A percentile compares a stretch with the other conserved stretches of the same genome.
Conservation (phyloP, 2,113 vertebrate species). For the Platichthys flesus region DNA sequence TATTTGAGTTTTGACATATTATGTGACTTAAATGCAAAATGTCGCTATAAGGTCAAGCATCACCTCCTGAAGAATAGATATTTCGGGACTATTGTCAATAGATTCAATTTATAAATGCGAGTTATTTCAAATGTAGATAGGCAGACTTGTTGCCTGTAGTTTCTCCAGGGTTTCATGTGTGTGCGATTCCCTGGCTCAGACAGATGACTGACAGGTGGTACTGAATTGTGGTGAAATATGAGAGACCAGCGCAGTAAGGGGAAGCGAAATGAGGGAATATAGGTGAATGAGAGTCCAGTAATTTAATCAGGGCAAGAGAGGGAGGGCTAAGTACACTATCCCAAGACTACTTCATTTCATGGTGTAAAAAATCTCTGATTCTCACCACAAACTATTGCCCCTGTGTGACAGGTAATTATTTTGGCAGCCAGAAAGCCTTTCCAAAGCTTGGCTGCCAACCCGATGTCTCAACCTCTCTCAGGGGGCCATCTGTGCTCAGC, state of each 20-base stretch:
- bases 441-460: constrained; percentile 46
- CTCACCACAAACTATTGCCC: constrained; percentile 55
- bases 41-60: too few relatives aligned
- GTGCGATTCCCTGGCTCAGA: constrained; percentile 4
- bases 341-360: constrained; percentile 69
- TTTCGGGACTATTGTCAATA: neutral
- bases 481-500: constrained; percentile 61
- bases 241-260: constrained; percentile 75
- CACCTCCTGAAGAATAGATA: neutral
- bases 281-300: constrained; percentile 44
- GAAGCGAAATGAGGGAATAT: constrained; percentile 51
- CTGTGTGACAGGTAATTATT: constrained; percentile 80
- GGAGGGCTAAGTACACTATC: constrained; percentile 45
- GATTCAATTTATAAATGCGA: neutral
- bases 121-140: neutral
- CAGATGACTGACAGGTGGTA: constrained; percentile 58
- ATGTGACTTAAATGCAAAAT: too few relatives aligned
- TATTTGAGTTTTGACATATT: too few relatives aligned
- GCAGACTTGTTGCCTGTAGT: neutral
- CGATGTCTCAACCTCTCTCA: constrained; percentile 48
- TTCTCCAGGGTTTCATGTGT: neutral
- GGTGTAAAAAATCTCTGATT: constrained; percentile 59
- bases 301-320: constrained; percentile 41
- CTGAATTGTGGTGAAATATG: constrained; percentile 59
- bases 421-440: constrained; percentile 55